Conservation (phyloP, 2,797 vertebrate genomes). For the Hyperoplus lanceolatus region DNA sequence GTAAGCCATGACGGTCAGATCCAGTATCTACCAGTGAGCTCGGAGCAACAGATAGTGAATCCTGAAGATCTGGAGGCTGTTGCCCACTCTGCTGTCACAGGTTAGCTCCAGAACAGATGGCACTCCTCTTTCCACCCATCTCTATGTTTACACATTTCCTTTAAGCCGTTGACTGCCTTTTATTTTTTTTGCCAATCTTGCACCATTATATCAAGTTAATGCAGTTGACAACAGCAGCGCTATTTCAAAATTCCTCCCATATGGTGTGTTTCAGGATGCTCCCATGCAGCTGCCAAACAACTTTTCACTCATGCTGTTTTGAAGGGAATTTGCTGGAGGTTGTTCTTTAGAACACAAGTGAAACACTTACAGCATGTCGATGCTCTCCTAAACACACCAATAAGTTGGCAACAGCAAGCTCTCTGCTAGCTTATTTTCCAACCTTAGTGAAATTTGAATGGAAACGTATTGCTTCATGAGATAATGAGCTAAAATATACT, state of each 20-base stretch:
- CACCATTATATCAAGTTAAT: not conserved
- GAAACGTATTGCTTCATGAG: not conserved
- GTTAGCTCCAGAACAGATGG: conserved; percentile 71
- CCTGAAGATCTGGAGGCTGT: conserved; percentile 93
- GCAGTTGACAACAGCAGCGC: not conserved
- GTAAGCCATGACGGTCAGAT: conserved; percentile 90
- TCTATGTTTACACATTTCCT: not conserved
- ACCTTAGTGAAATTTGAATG: not conserved
- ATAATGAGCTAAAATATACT: not conserved
- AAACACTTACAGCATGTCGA: not conserved
- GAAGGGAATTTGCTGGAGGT: not conserved
- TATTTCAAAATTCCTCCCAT: not conserved
- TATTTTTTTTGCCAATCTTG: not conserved
- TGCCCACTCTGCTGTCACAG: conserved; percentile 93
- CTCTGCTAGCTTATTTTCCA: not conserved
- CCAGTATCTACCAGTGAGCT: conserved; percentile 93
- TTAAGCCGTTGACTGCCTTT: not conserved
- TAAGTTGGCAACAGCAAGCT: not conserved
- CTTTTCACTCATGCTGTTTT: not conserved
- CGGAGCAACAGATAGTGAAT: conserved; percentile 91
- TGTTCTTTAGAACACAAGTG: not conserved
- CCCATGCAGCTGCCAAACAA: not conserved
- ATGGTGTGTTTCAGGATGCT: not conserved
- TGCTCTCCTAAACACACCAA: not conserved
- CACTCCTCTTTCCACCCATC: not conserved